Percentiles rank a stretch among this genome's conserved stretches.
These are phyloP conservation scores for Achatina immaculata DNA, from an alignment of 1,140 invertebrate species.

Conservation along the genomic window DNA sequence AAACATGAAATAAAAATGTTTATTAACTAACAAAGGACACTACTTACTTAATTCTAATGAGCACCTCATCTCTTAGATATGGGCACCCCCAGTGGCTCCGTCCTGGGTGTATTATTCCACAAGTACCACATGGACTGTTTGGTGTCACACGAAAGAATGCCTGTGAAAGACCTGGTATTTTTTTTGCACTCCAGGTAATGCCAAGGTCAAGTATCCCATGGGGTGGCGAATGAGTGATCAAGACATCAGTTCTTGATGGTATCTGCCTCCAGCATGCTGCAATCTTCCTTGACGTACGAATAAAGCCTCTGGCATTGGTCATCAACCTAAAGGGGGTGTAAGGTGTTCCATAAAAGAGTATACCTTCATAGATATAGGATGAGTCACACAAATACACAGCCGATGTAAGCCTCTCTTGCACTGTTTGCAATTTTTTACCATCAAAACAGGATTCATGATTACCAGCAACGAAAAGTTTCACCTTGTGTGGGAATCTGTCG, in stretches of 20 bases:
- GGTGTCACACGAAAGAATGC: slow-evolving; percentile 22
- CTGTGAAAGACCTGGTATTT: slow-evolving; percentile 28
- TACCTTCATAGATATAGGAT: slow-evolving; percentile 44
- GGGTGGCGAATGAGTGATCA: slow-evolving; percentile 61
- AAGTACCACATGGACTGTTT: slow-evolving; percentile 36
- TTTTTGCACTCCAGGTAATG: slow-evolving; percentile 25
- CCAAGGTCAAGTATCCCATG: slow-evolving; percentile 51
- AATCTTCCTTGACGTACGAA: slow-evolving; percentile 38
- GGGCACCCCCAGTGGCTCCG: slow-evolving; percentile 46
- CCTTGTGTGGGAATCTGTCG: slow-evolving; percentile 51
- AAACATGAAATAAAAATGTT: not conserved
- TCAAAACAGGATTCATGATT: slow-evolving; percentile 57
- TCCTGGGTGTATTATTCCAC: slow-evolving; percentile 41
- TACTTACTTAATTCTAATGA: slow-evolving; percentile 50
- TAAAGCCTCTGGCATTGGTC: slow-evolving; percentile 50
- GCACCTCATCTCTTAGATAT: slow-evolving; percentile 43
- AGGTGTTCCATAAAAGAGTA: slow-evolving; percentile 58
- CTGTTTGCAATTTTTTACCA: slow-evolving; percentile 36
- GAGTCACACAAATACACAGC: slow-evolving; percentile 56
- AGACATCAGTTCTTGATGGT: slow-evolving; percentile 53
- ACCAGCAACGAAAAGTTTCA: slow-evolving; percentile 61
- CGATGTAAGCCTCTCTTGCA: slow-evolving; percentile 46
- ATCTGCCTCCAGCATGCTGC: slow-evolving; percentile 51
- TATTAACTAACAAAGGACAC: not conserved
- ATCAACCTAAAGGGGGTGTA: slow-evolving; percentile 49